Conservation (phyloP, 2,797 vertebrate genomes). For the Pristis pectinata region DNA sequence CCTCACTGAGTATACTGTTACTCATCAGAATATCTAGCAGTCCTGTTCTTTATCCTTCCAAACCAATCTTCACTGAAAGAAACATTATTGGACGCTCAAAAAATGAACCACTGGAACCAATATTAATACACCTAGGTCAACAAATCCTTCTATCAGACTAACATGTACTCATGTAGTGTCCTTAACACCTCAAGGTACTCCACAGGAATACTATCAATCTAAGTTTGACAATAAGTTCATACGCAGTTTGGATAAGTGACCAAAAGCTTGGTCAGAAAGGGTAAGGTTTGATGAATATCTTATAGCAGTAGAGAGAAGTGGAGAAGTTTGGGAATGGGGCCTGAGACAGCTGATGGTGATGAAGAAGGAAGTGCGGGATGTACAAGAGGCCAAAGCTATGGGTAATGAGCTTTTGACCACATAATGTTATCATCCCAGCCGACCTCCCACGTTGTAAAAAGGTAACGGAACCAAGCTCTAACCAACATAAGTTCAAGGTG, state of each 20-base stretch:
- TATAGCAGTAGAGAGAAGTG: neutral
- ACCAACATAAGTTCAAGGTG: neutral
- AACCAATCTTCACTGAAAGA: neutral
- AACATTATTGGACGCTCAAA: neutral
- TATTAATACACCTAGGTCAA: too few relatives aligned
- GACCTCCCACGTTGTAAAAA: too few relatives aligned
- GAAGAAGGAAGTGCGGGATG: neutral
- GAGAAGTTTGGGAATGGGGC: neutral
- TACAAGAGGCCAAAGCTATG: too few relatives aligned
- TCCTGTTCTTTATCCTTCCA: too few relatives aligned
- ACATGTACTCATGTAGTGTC: too few relatives aligned
- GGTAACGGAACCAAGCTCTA: neutral
- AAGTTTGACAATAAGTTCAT: neutral
- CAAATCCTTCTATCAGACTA: too few relatives aligned
- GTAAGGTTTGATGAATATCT: neutral
- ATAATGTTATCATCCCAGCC: neutral
- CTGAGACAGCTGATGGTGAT: neutral
- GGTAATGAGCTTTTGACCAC: too few relatives aligned
- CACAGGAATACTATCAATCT: neutral
- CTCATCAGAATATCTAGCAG: too few relatives aligned
- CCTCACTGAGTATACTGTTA: neutral
- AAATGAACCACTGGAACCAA: neutral
- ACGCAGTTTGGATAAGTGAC: neutral
- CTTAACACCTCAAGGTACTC: too few relatives aligned
- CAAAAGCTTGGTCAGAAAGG: neutral